Evolutionary conservation across 2,888 invertebrate genomes (phyloP).

Genomic region (Nebria brevicollis): DNA sequence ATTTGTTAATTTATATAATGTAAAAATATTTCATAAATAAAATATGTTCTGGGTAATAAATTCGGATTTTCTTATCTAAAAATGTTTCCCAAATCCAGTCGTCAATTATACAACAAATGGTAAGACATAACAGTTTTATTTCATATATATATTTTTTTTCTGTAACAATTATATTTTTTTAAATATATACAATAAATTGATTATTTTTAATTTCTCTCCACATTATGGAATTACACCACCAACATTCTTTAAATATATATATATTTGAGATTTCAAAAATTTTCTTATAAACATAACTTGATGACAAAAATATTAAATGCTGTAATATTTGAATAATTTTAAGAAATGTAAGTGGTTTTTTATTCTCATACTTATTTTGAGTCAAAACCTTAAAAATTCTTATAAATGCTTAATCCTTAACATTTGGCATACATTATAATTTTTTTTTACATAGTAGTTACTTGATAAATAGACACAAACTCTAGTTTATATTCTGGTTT

Average conservation of each 20-base stretch:
- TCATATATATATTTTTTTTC: constrained; percentile 28
- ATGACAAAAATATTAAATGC: constrained; percentile 2
- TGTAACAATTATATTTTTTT: constrained; percentile 46
- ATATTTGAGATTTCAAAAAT: constrained; percentile 27
- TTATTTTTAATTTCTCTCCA: constrained; percentile 39
- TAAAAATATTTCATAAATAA: constrained; percentile 47
- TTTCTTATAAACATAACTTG: constrained; percentile 37
- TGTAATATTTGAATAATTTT: constrained; percentile 18
- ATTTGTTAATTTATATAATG: constrained; percentile 44
- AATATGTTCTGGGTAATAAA: constrained; percentile 41
- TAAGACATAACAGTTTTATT: constrained; percentile 42
- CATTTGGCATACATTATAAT: constrained; percentile 44
- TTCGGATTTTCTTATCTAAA: neutral
- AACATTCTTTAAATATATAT: constrained; percentile 44
- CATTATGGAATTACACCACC: constrained; percentile 43
- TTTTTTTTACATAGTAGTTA: constrained; percentile 42
- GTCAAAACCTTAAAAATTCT: constrained; percentile 45
- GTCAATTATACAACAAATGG: neutral
- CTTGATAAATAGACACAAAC: constrained; percentile 19
- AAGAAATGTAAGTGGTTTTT: constrained; percentile 40
- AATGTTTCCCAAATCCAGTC: neutral
- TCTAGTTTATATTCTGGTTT: neutral
- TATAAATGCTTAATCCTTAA: constrained; percentile 46
- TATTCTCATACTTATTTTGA: constrained; percentile 35
- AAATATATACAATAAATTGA: constrained; percentile 45